Conservation (phyloP, 2,797 vertebrate genomes). For the Eptatretus atami region DNA sequence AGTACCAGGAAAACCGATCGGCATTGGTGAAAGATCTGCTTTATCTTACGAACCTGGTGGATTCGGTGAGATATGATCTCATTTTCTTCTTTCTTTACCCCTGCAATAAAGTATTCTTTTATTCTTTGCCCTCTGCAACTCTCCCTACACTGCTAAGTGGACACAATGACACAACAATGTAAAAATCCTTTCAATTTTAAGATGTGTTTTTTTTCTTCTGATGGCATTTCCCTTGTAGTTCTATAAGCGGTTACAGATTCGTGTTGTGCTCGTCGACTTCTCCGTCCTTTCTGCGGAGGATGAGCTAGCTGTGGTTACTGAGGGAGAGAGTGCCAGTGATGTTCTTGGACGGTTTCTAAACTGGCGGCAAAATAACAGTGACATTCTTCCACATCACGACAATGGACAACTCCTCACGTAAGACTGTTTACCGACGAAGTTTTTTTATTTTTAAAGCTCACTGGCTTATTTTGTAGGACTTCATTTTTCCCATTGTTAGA, state of each 20-base stretch:
- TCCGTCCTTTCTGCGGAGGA: conserved; percentile 1
- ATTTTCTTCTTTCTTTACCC: too few species aligned
- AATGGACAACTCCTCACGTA: conserved; percentile 1
- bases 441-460: too few species aligned
- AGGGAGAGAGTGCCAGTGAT: neutral
- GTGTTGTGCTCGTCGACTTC: conserved; percentile 4
- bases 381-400: neutral
- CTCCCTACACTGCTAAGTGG: too few species aligned
- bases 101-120: too few species aligned
- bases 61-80: neutral
- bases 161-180: too few species aligned
- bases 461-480: too few species aligned
- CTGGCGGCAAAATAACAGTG: neutral
- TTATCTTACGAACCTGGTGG: conserved; percentile 1
- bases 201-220: too few species aligned
- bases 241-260: neutral
- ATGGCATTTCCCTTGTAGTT: too few species aligned
- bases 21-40: neutral
- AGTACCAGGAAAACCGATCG: neutral
- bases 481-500: too few species aligned
- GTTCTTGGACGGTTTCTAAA: conserved; percentile 1
- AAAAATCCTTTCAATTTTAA: too few species aligned
- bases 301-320: neutral
- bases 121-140: too few species aligned
- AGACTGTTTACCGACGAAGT: neutral